These are phyloP conservation scores for Cheirogaleus medius DNA, from an alignment of 2,113 vertebrate genomes.

Conservation along the genomic window DNA sequence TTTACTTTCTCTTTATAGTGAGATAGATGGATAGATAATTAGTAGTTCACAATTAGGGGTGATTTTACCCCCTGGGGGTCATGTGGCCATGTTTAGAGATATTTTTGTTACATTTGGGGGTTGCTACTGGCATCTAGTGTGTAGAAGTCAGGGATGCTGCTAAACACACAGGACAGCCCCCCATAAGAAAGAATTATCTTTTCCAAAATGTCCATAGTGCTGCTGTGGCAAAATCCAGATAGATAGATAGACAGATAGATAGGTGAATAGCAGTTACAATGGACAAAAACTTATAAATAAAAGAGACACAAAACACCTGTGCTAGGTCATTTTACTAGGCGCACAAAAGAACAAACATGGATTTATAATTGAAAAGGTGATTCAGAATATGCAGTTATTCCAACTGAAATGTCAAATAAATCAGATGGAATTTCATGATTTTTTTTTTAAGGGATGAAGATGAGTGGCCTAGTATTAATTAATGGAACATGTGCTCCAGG, in stretches of 20 bases:
- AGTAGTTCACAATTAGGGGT: neutral
- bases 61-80: neutral
- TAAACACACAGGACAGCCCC: neutral
- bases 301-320: neutral
- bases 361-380: neutral
- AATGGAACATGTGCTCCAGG: neutral
- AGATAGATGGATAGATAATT: neutral
- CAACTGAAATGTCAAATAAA: neutral
- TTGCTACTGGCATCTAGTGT: neutral
- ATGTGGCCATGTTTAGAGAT: neutral
- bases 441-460: slow-evolving; percentile 6
- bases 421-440: neutral
- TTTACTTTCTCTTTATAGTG: slow-evolving; percentile 3
- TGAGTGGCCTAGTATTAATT: neutral
- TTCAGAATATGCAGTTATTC: neutral
- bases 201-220: neutral
- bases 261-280: neutral
- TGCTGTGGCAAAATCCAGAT: neutral
- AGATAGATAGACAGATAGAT: neutral
- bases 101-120: neutral
- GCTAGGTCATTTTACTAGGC: neutral
- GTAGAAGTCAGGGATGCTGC: neutral
- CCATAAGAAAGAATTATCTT: neutral
- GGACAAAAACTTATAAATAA: neutral
- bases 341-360: neutral